Evolutionary conservation across 1,140 invertebrate genomes (phyloP).

Genomic region (Notospermus geniculatus): DNA sequence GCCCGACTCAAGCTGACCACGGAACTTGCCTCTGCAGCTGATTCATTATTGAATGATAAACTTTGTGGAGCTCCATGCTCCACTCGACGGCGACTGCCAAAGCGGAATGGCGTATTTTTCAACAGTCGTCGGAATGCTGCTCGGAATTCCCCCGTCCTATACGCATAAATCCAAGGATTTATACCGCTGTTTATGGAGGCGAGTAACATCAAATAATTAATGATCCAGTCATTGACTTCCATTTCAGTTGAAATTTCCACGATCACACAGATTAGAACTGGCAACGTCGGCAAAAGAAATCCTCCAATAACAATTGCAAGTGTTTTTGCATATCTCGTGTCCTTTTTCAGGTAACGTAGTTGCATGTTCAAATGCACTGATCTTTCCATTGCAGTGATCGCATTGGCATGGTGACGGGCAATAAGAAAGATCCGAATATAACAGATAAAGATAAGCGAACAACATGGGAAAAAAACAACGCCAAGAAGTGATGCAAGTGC

Average conservation of each 20-base stretch:
- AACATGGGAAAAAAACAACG: slow-evolving; percentile 36
- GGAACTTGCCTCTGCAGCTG: too few species aligned
- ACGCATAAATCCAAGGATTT: slow-evolving; percentile 71
- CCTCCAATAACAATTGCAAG: slow-evolving; percentile 65
- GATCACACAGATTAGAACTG: slow-evolving; percentile 63
- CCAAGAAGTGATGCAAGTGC: slow-evolving; percentile 29
- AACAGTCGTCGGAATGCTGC: slow-evolving; percentile 55
- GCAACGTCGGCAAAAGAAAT: slow-evolving; percentile 65
- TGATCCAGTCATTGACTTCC: slow-evolving; percentile 58
- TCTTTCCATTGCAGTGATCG: slow-evolving; percentile 65
- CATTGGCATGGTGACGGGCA: slow-evolving; percentile 65
- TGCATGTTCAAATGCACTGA: slow-evolving; percentile 57
- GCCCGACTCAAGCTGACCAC: too few species aligned
- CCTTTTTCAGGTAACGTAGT: slow-evolving; percentile 30
- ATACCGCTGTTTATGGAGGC: slow-evolving; percentile 64
- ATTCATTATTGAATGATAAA: too few species aligned
- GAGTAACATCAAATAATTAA: slow-evolving; percentile 61
- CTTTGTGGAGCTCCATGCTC: too few species aligned
- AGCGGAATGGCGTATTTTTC: too few species aligned
- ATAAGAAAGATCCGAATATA: slow-evolving; percentile 69
- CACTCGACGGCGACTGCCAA: too few species aligned
- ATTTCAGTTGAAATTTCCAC: slow-evolving; percentile 61
- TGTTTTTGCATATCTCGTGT: slow-evolving; percentile 64
- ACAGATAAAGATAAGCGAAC: slow-evolving; percentile 61
- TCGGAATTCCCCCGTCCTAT: slow-evolving; percentile 66